phyloP scores from a whole-genome alignment of 2,797 vertebrate species.

The Danio aesculapii region DNA sequence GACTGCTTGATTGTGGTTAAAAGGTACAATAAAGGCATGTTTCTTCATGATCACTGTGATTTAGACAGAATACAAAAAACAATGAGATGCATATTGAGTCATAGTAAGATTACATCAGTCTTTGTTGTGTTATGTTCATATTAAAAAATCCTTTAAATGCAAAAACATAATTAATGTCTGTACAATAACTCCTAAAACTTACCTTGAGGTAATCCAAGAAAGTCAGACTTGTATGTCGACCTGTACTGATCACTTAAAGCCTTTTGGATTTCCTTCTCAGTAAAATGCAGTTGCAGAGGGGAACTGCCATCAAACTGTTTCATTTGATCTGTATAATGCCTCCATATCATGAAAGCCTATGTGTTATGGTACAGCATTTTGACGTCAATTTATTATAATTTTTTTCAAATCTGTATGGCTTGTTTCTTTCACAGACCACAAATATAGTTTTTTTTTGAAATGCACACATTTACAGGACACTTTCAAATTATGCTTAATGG shows the following conservation, averaged over 20 bases:
- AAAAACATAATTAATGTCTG: background rate
- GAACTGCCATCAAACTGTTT: conserved; percentile 52
- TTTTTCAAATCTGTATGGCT: background rate
- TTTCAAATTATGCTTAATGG: background rate
- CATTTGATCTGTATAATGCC: conserved; percentile 63
- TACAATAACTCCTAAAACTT: conserved; percentile 33
- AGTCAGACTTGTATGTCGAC: conserved; percentile 79
- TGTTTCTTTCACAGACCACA: background rate
- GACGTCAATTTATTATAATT: no score
- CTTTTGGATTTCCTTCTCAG: conserved; percentile 67
- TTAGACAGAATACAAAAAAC: background rate
- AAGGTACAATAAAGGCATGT: conserved; percentile 47
- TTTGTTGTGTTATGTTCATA: no score
- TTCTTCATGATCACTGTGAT: conserved; percentile 66
- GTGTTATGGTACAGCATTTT: conserved; percentile 2
- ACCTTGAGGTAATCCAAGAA: conserved; percentile 78
- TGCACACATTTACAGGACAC: background rate
- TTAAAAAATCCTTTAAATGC: background rate
- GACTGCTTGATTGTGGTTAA: conserved; percentile 59
- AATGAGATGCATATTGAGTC: background rate
- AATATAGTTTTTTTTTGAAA: background rate
- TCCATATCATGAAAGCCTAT: conserved; percentile 78
- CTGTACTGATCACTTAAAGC: conserved; percentile 77
- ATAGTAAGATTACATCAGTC: background rate
- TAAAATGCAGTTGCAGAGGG: conserved; percentile 58